Evolutionary conservation across 2,113 vertebrate genomes (phyloP), one percentile per base, ranked within the genome.

Genomic region (Psettodes erumei): DNA sequence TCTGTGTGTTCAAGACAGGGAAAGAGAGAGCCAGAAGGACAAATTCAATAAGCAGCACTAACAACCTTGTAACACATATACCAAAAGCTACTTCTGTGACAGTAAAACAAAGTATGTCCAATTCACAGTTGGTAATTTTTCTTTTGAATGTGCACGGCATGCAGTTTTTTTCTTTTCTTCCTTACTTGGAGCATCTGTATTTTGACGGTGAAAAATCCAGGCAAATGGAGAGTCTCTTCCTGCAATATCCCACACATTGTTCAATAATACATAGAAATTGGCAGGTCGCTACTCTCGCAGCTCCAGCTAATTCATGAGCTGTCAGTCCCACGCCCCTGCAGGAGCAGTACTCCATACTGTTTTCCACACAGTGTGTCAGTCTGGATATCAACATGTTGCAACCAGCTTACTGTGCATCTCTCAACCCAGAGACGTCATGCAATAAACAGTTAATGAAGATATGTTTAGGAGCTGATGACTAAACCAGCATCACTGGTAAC

Each of bases 1-100:
- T n/a, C n/a, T n/a, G 27, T 60, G 32, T 59, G 45, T 71, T 65
- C 59, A 65, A 75, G 43, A 35, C 59, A 48, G 8, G 33, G 30
- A 53, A 6, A 47, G 21, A 51, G 11, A 42, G 0, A 32, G 3
- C 33, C 45, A 59, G n/a, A 13, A 35, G 25, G 19, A 19, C 19
- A 43, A 25, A 58, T 68, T 51, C 3, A 61, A 0, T 61, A 43
- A 48, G 25, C 15, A 3, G 48, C 1, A 45, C 1, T 40, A 63
- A 47, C 13, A 65, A 48, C 23, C 25, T 56, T 27, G 5, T 72
- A 32, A 59, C 48, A 63, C 27, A 27, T 55, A 21, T 43, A 21
- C 21, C 33, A 30, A 43, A 58, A 42, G 42, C 54, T 32, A 32
- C n/a, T 33, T 11, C 45, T 38, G 30, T 64, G 51, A 45, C 45